Conservation (phyloP, 2,113 vertebrate genomes). For the Verasper variegatus region DNA sequence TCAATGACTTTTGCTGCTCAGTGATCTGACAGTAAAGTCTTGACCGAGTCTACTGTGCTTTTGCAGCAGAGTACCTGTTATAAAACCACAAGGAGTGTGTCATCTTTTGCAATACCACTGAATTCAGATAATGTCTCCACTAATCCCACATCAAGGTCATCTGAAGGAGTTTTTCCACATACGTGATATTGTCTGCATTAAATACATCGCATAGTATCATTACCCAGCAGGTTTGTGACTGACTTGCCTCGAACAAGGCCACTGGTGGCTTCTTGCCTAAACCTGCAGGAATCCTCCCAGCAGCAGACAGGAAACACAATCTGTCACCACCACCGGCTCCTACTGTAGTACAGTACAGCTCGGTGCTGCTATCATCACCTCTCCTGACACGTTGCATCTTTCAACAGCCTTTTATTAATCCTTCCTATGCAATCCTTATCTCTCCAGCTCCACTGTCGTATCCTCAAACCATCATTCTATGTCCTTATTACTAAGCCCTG, state of each 20-base stretch:
- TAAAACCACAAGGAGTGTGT: conserved; percentile 12
- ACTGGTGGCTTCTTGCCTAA: conserved; percentile 39
- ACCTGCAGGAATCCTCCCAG: conserved; percentile 54
- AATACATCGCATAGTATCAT: conserved; percentile 35
- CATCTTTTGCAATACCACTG: neutral
- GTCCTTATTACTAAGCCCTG: neutral
- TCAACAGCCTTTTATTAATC: conserved; percentile 26
- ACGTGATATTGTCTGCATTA: conserved; percentile 10
- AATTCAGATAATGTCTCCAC: conserved; percentile 1
- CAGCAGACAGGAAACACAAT: conserved; percentile 65
- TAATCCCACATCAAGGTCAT: conserved; percentile 2
- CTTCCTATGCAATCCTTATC: conserved; percentile 6
- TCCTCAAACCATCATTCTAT: neutral
- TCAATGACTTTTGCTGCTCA: conserved; percentile 37
- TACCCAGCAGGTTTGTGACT: conserved; percentile 48
- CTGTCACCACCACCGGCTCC: conserved; percentile 63
- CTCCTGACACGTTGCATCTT: conserved; percentile 20
- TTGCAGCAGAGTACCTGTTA: neutral
- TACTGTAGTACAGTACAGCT: conserved; percentile 39
- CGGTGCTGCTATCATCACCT: conserved; percentile 18
- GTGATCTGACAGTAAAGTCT: conserved; percentile 14
- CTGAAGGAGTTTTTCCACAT: conserved; percentile 3
- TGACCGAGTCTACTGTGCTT: neutral
- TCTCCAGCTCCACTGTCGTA: neutral
- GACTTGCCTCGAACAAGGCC: conserved; percentile 52